Conservation (phyloP, 1,140 invertebrate species). For the Drosophila mauritiana region DNA sequence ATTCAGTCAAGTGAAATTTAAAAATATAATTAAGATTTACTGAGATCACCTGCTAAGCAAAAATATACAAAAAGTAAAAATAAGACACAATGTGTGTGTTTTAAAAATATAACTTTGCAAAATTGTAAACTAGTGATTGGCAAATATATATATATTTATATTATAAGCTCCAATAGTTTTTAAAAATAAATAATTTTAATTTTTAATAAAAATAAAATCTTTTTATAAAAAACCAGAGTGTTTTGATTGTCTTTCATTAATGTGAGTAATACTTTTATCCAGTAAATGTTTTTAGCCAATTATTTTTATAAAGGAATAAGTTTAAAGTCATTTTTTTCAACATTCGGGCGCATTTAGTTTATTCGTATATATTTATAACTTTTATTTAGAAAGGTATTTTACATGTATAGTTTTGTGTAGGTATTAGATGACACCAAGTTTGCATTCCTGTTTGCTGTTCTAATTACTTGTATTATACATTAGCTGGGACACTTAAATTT, state of each 20-base stretch:
- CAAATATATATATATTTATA: background rate
- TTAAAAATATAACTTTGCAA: background rate
- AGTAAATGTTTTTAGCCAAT: too few species aligned
- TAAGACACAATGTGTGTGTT: too few species aligned
- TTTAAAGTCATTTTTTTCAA: conserved; percentile 11
- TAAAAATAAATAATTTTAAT: background rate
- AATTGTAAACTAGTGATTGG: too few species aligned
- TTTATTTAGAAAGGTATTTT: conserved; percentile 54
- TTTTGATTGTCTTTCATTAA: too few species aligned
- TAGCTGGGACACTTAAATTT: conserved; percentile 67
- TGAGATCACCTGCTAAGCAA: background rate
- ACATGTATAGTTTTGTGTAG: conserved; percentile 45
- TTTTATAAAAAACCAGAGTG: too few species aligned
- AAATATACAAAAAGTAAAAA: background rate
- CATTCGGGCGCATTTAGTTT: conserved; percentile 59
- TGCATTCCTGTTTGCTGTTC: conserved; percentile 12
- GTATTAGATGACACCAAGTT: conserved; percentile 17
- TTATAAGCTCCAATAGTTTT: background rate
- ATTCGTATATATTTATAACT: conserved; percentile 39
- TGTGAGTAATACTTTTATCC: too few species aligned
- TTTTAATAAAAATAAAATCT: background rate
- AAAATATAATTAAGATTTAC: background rate
- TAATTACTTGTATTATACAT: conserved; percentile 55
- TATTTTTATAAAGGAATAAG: too few species aligned
- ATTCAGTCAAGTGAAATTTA: too few species aligned